A percentile compares a stretch with the other conserved stretches of the same genome.
Evolutionary conservation across 2,888 invertebrate genomes (phyloP).

Genomic region (Geophilus truncorum): DNA sequence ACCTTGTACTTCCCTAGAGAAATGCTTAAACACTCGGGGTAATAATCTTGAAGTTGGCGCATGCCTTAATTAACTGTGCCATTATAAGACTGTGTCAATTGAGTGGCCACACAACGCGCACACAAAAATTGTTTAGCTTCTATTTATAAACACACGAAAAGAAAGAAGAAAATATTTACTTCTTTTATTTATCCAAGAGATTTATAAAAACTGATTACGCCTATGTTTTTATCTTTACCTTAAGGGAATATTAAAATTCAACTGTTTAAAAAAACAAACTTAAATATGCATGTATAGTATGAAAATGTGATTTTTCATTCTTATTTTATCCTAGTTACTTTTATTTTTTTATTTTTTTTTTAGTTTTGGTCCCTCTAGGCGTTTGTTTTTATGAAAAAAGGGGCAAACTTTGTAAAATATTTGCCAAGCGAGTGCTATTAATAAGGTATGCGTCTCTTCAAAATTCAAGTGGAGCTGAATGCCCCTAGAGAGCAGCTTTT

Average conservation of each 20-base stretch:
- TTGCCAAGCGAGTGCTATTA: slow-evolving; percentile 10
- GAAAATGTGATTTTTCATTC: background rate
- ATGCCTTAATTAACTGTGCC: slow-evolving; percentile 6
- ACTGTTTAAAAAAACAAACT: background rate
- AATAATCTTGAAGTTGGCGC: slow-evolving; percentile 7
- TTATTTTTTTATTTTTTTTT: background rate
- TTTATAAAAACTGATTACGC: background rate
- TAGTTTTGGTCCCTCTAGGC: background rate
- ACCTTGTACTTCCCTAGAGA: background rate
- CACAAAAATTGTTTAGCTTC: background rate
- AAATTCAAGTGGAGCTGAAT: slow-evolving; percentile 17
- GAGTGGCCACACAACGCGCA: background rate
- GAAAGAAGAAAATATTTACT: too few species aligned
- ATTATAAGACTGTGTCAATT: slow-evolving; percentile 4
- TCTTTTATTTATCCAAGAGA: too few species aligned
- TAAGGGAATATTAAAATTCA: background rate
- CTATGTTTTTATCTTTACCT: background rate
- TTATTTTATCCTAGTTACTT: too few species aligned
- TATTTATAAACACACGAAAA: background rate
- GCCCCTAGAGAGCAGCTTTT: background rate
- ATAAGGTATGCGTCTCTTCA: background rate
- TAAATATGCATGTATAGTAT: background rate
- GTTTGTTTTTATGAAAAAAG: background rate
- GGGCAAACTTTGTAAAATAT: background rate
- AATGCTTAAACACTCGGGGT: background rate